Base-by-base conservation (phyloP, 2,113 vertebrate species). In the Petrocephalus microphthalmus region DNA sequence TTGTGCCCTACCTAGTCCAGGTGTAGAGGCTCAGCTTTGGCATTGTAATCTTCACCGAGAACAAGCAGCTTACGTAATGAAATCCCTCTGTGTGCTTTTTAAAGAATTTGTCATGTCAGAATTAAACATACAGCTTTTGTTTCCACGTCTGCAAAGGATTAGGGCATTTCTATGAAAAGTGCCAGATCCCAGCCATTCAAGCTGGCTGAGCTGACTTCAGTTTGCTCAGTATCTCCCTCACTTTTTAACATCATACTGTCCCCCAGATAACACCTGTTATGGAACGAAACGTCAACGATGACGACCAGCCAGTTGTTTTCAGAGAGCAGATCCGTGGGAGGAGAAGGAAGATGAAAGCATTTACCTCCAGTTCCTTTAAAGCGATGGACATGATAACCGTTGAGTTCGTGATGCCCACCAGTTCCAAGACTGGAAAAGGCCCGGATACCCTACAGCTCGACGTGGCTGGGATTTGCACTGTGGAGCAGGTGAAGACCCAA, bases 401-500 rank as follows among this genome's bases (percentile, higher is more conserved):
- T 13, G 98, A 99, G 92, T 98, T 99, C 45, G 91, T 97, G 88
- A 95, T 99, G 87, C 98, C 98, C 90, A 97, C 97, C 0, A 93
- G 90, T 91, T 95, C 95, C 29, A 96, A 96, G 86, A 91, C 94
- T 19, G 95, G 94, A 81, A 95, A 94, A 92, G 88, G 87, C 42
- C 95, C 94, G 0, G 97, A 99, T 90, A 94, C 90, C 0, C 89
- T 96, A 89, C 92, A 94, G 89, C 91, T 99, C 0, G 97, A 99
- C 7, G 96, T 99, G 91, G 95, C 97, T 0, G 96, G 97, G 51
- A 99, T 98, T 89, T 98, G 97, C 93, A 99, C 96, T 0, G 98
- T 99, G 51, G 97, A 98, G 89, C 96, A 99, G 93, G 97, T 99
- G 94, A 99, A 98, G 93, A 95, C 97, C 52, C 97, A 99, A 91